Evolutionary conservation across 2,113 vertebrate species (phyloP), one percentile per base, ranked within the genome.

Genomic region (Aramus guarauna): DNA sequence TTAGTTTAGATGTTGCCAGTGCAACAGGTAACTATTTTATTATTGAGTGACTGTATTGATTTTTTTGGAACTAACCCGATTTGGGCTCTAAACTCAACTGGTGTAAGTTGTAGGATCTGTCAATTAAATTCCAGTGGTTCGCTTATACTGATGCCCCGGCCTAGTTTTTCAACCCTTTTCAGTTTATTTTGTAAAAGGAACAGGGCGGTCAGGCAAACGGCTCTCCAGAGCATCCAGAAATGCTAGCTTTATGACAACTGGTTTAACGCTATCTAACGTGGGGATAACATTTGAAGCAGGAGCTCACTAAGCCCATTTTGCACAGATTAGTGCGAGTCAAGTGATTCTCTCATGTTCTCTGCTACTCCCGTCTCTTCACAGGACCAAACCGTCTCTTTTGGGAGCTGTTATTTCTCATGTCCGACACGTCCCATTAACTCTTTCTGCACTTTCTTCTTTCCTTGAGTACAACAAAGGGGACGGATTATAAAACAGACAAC

Each of bases 11-110:
- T 85, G 27, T 79, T 96, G 53, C 94, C 91, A 95, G 66, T 85
- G 94, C 89, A 94, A 97, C 87, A 95, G 86, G 96, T 97, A 95
- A 52, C 45, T 59, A n/a, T 81, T 87, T 95, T 55, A 81, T 77
- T 95, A 84, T 78, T 75, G 87, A 94, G 92, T 15, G 91, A 67
- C 23, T 60, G 16, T 84, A 94, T 63, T 4, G 5, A 74, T 90
- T 5, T 21, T 81, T 88, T 63, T 83, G 90, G 4, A 74, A 53
- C 15, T 82, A 79, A 37, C 12, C 24, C 2, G 7, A 27, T 92
- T 71, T 68, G n/a, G 66, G 32, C 48, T 81, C 59, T 77, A 59
- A 92, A 47, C 48, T 88, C 37, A 72, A 19, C 12, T 11, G 2
- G 20, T 73, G 8, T 50, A 83, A 71, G 69, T 83, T 85, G 62